These are phyloP conservation scores for Coendou prehensilis DNA, from an alignment of 2,797 vertebrate genomes.

Conservation along the genomic window DNA sequence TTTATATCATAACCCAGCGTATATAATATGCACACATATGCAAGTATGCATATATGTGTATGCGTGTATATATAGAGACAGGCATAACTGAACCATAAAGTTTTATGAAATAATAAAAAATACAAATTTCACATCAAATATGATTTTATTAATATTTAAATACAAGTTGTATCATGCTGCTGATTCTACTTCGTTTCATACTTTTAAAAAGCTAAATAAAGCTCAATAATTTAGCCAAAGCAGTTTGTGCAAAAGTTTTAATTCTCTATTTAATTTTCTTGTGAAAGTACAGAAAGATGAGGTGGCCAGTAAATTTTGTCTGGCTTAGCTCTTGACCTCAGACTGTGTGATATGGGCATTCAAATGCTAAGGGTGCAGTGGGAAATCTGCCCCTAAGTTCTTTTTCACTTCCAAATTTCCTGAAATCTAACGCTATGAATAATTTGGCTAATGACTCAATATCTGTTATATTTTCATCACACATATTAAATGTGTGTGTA, in stretches of 20 bases:
- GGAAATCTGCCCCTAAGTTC: conserved; percentile 10
- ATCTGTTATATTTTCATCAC: conserved; percentile 29
- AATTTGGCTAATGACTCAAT: neutral
- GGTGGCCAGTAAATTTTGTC: neutral
- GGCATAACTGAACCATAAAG: neutral
- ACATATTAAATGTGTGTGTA: neutral
- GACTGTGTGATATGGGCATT: conserved; percentile 18
- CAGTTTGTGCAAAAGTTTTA: conserved; percentile 57
- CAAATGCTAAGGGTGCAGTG: neutral
- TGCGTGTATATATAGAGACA: neutral
- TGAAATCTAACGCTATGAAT: conserved; percentile 38
- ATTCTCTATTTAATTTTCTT: conserved; percentile 51
- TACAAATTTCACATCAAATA: conserved; percentile 11
- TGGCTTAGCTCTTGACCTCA: conserved; percentile 46
- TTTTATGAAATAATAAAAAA: conserved; percentile 61
- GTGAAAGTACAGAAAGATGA: conserved; percentile 55
- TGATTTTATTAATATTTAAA: conserved; percentile 56
- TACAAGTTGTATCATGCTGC: neutral
- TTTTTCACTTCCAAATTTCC: conserved; percentile 65
- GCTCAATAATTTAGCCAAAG: neutral
- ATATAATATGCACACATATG: neutral
- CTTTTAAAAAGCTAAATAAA: conserved; percentile 43
- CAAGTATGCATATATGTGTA: neutral
- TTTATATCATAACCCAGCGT: neutral
- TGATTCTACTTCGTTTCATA: neutral